Base-by-base conservation (phyloP, 1,140 invertebrate species). In the Metaphire vulgaris region DNA sequence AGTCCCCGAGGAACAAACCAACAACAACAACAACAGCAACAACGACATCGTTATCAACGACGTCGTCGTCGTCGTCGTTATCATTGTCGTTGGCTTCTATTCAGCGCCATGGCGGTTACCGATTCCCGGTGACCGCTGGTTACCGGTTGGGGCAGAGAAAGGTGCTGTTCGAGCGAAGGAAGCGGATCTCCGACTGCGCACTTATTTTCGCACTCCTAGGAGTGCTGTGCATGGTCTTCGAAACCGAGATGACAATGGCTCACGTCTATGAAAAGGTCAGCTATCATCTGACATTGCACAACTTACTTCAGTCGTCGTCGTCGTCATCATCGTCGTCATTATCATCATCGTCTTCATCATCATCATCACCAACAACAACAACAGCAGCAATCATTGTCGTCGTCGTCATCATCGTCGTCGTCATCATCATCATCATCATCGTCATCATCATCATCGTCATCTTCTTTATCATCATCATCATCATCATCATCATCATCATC, bases 121-220 rank as follows among this genome's bases (percentile, higher is more conserved):
- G 41, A 21, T 56, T 56, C 21, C 41, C 41, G 6, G 6, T 21
- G 41, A 56, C 6, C 41, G 41, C 21, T 21, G 95, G 96, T 84
- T 98, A 97, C 89, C 90, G 95, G 79, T 91, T 98, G 85, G 96
- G 96, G 79, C 90, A 94, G 82, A 90, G 96, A 88, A 98, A 98
- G 90, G 93, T 94, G 69, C 90, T 98, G 80, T 98, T 97, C 88
- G 96, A 98, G 89, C 97, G 97, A 87, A 88, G 96, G 80, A 97
- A 97, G 89, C 89, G 95, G 83, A 97, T 98, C 86, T 97, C 94
- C 86, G 96, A 98, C 88, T 98, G 98, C 88, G 95, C 95, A 76
- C 90, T 98, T 80, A 94, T 97, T 77, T 97, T 98, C 92, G 95
- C 95, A 81, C 96, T 98, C 93, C 96, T 98, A 87, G 96, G 96